Percentiles rank a stretch among this genome's conserved stretches.
Evolutionary conservation across 2,888 invertebrate species (phyloP).

Genomic region (Phortica magna): DNA sequence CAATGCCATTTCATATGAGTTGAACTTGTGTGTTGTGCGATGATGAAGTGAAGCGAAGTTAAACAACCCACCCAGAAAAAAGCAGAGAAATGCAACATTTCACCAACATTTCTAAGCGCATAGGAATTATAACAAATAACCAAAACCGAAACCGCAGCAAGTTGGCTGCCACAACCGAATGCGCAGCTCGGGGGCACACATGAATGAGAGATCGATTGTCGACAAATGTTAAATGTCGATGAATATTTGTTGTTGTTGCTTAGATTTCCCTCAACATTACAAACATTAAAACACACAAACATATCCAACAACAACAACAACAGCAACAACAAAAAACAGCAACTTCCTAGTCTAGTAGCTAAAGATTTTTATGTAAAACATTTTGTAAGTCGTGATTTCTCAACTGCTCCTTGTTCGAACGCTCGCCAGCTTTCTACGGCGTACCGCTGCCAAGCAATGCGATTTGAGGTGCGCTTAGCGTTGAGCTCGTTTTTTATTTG

Average conservation of each 20-base stretch:
- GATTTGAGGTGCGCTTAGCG: slow-evolving; percentile 22
- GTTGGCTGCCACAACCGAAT: not conserved
- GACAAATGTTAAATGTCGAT: slow-evolving; percentile 38
- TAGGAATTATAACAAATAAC: slow-evolving; percentile 27
- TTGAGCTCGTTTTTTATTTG: slow-evolving; percentile 43
- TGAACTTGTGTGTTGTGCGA: slow-evolving; percentile 8
- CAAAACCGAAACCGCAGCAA: slow-evolving; percentile 2
- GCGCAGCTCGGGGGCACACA: slow-evolving; percentile 20
- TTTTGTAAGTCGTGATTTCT: slow-evolving; percentile 52
- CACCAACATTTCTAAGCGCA: not conserved
- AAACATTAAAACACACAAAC: not conserved
- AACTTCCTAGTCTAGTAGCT: slow-evolving; percentile 29
- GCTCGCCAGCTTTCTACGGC: not conserved
- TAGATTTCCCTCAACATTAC: not conserved
- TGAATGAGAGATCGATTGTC: slow-evolving; percentile 36
- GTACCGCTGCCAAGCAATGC: not conserved
- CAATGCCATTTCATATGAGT: slow-evolving; percentile 15
- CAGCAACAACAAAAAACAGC: not conserved
- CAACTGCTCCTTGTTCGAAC: slow-evolving; percentile 27
- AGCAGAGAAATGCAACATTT: not conserved
- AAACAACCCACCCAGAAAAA: not conserved
- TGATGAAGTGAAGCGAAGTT: not conserved
- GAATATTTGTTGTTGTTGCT: slow-evolving; percentile 28
- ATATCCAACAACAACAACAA: not conserved
- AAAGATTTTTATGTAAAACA: slow-evolving; percentile 53